Percentiles rank a stretch among this genome's conserved stretches.
These are phyloP conservation scores for Pecten maximus DNA, from an alignment of 2,888 invertebrate species.

Conservation along the genomic window DNA sequence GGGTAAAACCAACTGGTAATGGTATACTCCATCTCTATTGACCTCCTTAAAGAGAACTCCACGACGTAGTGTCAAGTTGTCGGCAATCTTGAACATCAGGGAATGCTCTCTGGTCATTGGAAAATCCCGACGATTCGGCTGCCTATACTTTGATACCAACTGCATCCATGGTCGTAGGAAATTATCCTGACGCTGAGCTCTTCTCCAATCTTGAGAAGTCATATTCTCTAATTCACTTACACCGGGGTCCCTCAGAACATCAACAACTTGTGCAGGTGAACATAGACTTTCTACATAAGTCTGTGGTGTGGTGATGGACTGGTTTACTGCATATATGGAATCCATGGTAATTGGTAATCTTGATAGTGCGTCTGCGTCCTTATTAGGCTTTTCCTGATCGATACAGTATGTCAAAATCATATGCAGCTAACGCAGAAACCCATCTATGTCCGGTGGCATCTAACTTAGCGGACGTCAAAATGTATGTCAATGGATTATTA, in stretches of 20 bases:
- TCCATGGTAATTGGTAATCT: background rate
- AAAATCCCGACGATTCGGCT: background rate
- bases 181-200: background rate
- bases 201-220: background rate
- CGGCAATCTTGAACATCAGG: background rate
- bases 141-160: background rate
- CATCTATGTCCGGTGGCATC: background rate
- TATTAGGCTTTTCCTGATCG: background rate
- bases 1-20: background rate
- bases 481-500: background rate
- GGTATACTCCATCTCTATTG: background rate
- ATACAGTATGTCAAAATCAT: background rate
- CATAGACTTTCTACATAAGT: background rate
- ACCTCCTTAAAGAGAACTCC: background rate
- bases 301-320: background rate
- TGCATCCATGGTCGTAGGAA: constrained; percentile 7
- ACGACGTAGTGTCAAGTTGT: background rate
- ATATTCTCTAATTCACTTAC: background rate
- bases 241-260: background rate
- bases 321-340: background rate
- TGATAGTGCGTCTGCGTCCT: background rate
- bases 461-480: background rate
- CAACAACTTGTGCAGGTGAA: background rate
- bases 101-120: background rate
- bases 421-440: constrained; percentile 15